A percentile compares a stretch with the other conserved stretches of the same genome.
Conservation (phyloP, 2,888 invertebrate species). For the Abrostola triplasia region DNA sequence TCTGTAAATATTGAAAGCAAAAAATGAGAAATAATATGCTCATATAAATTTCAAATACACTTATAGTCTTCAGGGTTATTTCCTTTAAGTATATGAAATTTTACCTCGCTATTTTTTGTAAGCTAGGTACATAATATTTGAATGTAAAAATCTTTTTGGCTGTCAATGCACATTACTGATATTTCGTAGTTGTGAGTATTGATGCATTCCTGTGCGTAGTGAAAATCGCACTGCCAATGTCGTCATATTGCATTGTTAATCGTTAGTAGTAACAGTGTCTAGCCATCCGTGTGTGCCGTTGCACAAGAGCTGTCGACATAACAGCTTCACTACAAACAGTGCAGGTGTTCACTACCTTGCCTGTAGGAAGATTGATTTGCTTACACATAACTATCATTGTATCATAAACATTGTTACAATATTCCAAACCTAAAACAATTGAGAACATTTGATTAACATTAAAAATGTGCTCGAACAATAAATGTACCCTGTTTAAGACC, state of each 20-base stretch:
- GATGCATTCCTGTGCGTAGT: slow-evolving; percentile 24
- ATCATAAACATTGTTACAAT: neutral
- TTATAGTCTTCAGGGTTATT: slow-evolving; percentile 24
- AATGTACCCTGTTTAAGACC: neutral
- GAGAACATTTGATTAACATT: neutral
- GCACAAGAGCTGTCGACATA: slow-evolving; percentile 51
- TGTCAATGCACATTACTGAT: slow-evolving; percentile 18
- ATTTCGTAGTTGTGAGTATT: slow-evolving; percentile 5
- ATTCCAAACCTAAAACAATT: neutral
- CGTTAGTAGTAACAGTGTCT: slow-evolving; percentile 34
- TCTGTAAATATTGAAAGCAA: slow-evolving; percentile 22
- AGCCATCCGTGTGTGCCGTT: slow-evolving; percentile 46
- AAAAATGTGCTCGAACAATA: no score
- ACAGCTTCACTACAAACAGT: slow-evolving; percentile 42
- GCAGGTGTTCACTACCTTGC: slow-evolving; percentile 45
- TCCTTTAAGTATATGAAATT: slow-evolving; percentile 26
- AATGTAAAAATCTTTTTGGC: slow-evolving; percentile 14
- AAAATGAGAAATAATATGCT: slow-evolving; percentile 24
- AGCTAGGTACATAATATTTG: neutral
- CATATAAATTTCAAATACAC: slow-evolving; percentile 18
- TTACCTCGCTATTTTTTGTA: neutral
- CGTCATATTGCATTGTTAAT: slow-evolving; percentile 37
- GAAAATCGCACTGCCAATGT: slow-evolving; percentile 34
- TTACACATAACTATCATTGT: neutral
- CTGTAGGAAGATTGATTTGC: slow-evolving; percentile 21